These are phyloP conservation scores for Lutjanus erythropterus DNA, from an alignment of 2,113 vertebrate genomes.

Conservation along the genomic window DNA sequence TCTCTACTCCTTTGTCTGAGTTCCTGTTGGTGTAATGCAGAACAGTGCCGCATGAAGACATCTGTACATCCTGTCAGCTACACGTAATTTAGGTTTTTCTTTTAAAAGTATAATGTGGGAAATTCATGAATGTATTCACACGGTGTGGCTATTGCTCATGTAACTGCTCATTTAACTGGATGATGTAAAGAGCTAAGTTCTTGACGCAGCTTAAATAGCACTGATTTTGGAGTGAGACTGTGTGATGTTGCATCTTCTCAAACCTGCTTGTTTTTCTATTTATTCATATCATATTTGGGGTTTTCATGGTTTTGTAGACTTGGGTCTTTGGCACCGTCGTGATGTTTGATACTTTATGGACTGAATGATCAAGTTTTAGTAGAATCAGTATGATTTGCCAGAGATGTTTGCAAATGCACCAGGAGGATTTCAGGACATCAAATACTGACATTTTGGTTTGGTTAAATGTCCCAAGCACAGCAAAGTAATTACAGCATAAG, in stretches of 20 bases:
- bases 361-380: too few relatives aligned
- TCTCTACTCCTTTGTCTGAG: slow-evolving; percentile 98
- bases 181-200: neutral
- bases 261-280: neutral
- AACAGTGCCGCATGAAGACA: slow-evolving; percentile 3
- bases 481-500: too few relatives aligned
- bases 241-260: neutral
- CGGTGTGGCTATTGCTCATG: too few relatives aligned
- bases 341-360: neutral
- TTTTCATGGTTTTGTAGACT: neutral
- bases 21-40: slow-evolving; percentile 86
- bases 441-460: too few relatives aligned
- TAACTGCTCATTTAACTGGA: neutral
- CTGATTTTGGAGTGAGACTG: neutral
- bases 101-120: neutral
- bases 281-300: neutral
- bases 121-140: neutral
- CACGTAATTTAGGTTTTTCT: slow-evolving; percentile 1
- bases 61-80: neutral
- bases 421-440: too few relatives aligned
- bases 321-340: neutral
- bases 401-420: too few relatives aligned
- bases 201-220: neutral
- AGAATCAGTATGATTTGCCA: too few relatives aligned
- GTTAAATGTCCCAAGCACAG: too few relatives aligned